Evolutionary conservation across 2,797 vertebrate genomes (phyloP), one percentile per base, ranked within the genome.

Genomic region (Anguilla megastoma): DNA sequence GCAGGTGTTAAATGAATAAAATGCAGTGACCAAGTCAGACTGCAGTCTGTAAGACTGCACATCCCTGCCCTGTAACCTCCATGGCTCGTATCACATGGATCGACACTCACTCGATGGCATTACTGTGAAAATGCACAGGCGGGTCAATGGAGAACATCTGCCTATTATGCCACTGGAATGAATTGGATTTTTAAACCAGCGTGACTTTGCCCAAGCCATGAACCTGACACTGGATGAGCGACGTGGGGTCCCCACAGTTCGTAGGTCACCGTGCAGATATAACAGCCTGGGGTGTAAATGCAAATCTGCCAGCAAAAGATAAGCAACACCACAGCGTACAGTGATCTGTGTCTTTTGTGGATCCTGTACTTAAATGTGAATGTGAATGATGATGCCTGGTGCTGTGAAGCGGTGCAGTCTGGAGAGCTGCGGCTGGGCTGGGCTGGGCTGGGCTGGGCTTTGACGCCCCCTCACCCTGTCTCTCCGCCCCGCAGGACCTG

Each of bases 401-500:
- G 41, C 12, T 24, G 24, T 2, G 0, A 69, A 21, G 24, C 48
- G 2, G 41, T 45, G 41, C 41, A 45, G 0, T 45, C 41, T 45
- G 41, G 41, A 45, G 41, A 45, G 41, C 41, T 36, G 36, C 36
- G 36, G 36, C 36, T 36, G 36, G 41, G 41, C 41, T 41, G 41
- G 41, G 41, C 41, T 41, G 41, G 41, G 41, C 41, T 41, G 3
- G 3, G 41, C 41, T 45, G 41, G 41, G 41, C 41, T 45, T 45
- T 45, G 41, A 45, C 41, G 18, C 50, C 2, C 16, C 6, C 24
- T n/a, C 18, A 0, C 24, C n/a, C 5, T n/a, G 24, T 69, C 0
- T 86, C 54, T 89, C 86, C 86, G 27, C 14, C 0, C 2, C 74
- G 85, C 90, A 99, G 99, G 98, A 99, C 94, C 95, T 99, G 88